These are phyloP conservation scores for Leptonema lineaticorne DNA, from an alignment of 1,140 invertebrate species.

Conservation along the genomic window DNA sequence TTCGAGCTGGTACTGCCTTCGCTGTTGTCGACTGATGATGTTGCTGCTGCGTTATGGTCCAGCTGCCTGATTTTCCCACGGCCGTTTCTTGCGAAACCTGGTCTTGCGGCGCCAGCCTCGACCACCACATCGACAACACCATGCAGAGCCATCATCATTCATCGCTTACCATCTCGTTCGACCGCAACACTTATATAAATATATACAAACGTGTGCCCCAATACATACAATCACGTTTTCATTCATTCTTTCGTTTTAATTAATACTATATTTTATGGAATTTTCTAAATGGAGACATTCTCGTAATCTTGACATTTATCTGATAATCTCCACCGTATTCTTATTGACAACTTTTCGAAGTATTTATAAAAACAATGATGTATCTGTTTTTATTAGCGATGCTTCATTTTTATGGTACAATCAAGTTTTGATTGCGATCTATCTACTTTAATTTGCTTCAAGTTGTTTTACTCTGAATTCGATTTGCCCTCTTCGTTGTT, in stretches of 20 bases:
- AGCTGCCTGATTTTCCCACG: slow-evolving; percentile 30
- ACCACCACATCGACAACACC: not conserved
- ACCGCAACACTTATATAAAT: not conserved
- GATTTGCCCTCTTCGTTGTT: not conserved
- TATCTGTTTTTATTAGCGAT: too few species aligned
- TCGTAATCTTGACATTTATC: too few species aligned
- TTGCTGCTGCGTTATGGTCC: slow-evolving; percentile 7
- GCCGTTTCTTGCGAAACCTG: slow-evolving; percentile 21
- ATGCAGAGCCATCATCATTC: slow-evolving; percentile 5
- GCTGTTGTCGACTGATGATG: not conserved
- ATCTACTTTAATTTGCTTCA: not conserved
- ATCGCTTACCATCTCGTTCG: not conserved
- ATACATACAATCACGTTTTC: too few species aligned
- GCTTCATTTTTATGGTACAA: too few species aligned
- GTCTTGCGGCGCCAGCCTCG: not conserved
- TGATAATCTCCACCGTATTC: too few species aligned
- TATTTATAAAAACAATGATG: not conserved
- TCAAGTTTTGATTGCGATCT: not conserved
- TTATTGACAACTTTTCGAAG: not conserved
- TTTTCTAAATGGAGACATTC: too few species aligned
- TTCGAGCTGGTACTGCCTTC: not conserved
- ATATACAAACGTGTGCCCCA: too few species aligned
- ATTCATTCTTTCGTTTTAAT: too few species aligned
- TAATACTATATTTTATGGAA: too few species aligned
- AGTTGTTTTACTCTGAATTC: not conserved